Conservation (phyloP, 2,797 vertebrate genomes). For the Gallinago nigripennis region DNA sequence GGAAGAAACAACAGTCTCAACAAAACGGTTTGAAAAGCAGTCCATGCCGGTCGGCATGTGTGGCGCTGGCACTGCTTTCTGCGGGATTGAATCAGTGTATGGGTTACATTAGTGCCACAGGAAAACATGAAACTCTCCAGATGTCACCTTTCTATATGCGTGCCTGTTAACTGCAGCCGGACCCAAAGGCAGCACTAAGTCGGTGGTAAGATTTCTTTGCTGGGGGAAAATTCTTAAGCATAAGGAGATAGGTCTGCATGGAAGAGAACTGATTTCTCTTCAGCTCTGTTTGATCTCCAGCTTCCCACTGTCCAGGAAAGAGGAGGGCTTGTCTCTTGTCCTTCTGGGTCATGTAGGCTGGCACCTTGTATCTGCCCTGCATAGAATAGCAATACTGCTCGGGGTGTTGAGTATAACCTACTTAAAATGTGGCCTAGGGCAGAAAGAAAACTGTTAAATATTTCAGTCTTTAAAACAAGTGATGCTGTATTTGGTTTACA, state of each 20-base stretch:
- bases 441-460: neutral
- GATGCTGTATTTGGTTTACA: neutral
- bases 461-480: neutral
- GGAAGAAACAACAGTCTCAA: neutral
- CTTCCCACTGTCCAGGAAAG: neutral
- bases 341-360: neutral
- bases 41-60: neutral
- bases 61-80: rapidly evolving
- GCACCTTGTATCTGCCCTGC: neutral
- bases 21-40: neutral
- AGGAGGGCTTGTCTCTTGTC: neutral
- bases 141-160: neutral
- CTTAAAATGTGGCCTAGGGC: neutral
- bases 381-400: neutral
- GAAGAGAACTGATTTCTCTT: neutral
- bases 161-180: neutral
- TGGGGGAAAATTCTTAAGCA: neutral
- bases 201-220: neutral
- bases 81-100: neutral
- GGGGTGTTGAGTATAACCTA: neutral
- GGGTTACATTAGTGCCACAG: neutral
- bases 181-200: neutral
- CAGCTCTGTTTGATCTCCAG: neutral
- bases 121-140: neutral
- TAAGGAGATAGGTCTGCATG: neutral